Evolutionary conservation across 2,888 invertebrate genomes (phyloP), one percentile per base, ranked within the genome.

Genomic region (Cataglyphis rosenhaueri): DNA sequence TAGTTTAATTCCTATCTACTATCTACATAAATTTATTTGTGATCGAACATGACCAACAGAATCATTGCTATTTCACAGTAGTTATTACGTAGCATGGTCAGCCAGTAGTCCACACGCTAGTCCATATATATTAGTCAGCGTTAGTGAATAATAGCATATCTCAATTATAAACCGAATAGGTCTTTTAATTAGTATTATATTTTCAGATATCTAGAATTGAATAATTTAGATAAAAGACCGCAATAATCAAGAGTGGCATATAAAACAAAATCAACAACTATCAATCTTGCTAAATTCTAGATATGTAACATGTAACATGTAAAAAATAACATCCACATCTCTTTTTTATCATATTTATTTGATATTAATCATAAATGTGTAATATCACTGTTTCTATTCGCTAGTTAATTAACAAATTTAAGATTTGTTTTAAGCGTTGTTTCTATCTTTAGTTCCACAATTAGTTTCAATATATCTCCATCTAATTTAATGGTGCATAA

Each of bases 21-120:
- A 71, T 78, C 57, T 59, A 35, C 44, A 21, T 2, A 38, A 29
- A 18, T 64, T 76, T 78, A 52, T 78, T 76, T 52, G 78, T 21
- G 61, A 32, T 52, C 21, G 38, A 55, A 21, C 61, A 15, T 25
- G 25, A 61, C 48, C 29, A 62, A 48, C 48, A 57, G 48, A 29
- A 25, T 55, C 55, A 41, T 29, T 64, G 38, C 52, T 64, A 76
- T 78, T 52, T 64, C 62, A 38, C 75, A 75, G 76, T 73, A 75
- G 81, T 73, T 78, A 76, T 81, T 38, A 29, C 78, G n/a, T 38
- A 41, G 29, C 29, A 29, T 62, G 38, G 52, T 76, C 81, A 75
- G 81, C 55, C 76, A 41, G 81, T 52, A 75, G 81, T 81, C 21
- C 21, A 21, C 55, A 62, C 25, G 62, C 78, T 59, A 44, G 44